Percentiles rank a stretch among this genome's conserved stretches.
phyloP scores from a whole-genome alignment of 2,113 vertebrate species.

The Sminthopsis crassicaudata region DNA sequence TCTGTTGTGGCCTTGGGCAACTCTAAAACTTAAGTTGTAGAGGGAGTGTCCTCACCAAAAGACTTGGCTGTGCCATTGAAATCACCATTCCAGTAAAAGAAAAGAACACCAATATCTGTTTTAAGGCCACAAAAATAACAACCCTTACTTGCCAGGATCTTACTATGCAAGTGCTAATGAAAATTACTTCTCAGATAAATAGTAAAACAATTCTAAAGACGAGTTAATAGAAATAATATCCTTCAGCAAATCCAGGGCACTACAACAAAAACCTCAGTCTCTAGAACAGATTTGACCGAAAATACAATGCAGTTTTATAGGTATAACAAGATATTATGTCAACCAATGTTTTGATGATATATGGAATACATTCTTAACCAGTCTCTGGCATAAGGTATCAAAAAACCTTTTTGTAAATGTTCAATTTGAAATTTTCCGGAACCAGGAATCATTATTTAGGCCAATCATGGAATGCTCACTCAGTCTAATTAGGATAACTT shows the following conservation, averaged over 20 bases:
- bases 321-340: background rate
- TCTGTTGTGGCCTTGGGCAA: background rate
- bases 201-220: constrained; percentile 38
- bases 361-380: background rate
- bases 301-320: background rate
- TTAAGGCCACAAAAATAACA: constrained; percentile 39
- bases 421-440: background rate
- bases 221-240: constrained; percentile 39
- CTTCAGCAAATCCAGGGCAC: background rate
- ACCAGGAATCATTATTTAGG: background rate
- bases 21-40: background rate
- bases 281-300: constrained; percentile 34
- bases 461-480: background rate
- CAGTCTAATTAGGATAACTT: background rate
- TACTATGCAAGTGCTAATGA: constrained; percentile 41
- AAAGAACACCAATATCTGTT: background rate
- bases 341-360: background rate
- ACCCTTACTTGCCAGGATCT: constrained; percentile 8
- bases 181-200: constrained; percentile 38
- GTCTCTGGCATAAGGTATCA: background rate
- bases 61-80: background rate
- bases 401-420: background rate
- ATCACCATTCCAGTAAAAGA: background rate
- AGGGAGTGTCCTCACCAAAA: background rate
- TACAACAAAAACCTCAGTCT: constrained; percentile 30